Evolutionary conservation across 2,113 vertebrate genomes (phyloP), one percentile per base, ranked within the genome.

Genomic region (Ibidorhyncha struthersii): DNA sequence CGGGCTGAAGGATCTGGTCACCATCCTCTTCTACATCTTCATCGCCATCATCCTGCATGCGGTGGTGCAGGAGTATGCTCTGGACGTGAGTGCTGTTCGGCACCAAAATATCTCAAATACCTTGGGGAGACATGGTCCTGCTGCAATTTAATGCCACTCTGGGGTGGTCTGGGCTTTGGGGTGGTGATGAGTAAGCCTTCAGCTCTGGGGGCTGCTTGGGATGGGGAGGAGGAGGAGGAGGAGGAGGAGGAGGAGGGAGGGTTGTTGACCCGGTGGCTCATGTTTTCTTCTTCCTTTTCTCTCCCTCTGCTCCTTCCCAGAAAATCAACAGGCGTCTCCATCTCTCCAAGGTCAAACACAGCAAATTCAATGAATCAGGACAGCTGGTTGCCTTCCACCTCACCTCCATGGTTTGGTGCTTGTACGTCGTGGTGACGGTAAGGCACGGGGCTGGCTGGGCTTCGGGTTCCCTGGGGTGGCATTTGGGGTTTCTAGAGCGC

Each of bases 271-370:
- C 1, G 1, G 30, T 82, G n/a, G 45, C 62, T 97, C n/a, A 91
- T 8, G 6, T 73, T 65, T 61, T 72, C 16, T 58, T 58, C 21
- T 82, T 62, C 17, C 17, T 90, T 61, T 23, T 91, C 80, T 87
- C 21, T 85, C 58, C n/a, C 5, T 86, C 79, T 82, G 78, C 67
- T 43, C 13, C 20, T 55, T 59, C 86, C 41, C 96, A 99, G 99
- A 99, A 99, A 99, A 98, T 99, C 94, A 99, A 99, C 98, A 98
- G 99, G 80, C 98, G 99, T n/a, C 99, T 99, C 84, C 99, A 99
- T 95, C 99, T 99, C 76, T 99, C 99, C 76, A 99, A 99, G 97
- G 99, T 99, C 96, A 99, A 99, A 90, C 99, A 99, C 95, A 99
- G 98, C 90, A 99, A 99, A 97, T 99, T 99, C 93, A 99, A 99